phyloP scores from a whole-genome alignment of 35 echinoderm and acorn worm species.

The Holothuria glaberrima region DNA sequence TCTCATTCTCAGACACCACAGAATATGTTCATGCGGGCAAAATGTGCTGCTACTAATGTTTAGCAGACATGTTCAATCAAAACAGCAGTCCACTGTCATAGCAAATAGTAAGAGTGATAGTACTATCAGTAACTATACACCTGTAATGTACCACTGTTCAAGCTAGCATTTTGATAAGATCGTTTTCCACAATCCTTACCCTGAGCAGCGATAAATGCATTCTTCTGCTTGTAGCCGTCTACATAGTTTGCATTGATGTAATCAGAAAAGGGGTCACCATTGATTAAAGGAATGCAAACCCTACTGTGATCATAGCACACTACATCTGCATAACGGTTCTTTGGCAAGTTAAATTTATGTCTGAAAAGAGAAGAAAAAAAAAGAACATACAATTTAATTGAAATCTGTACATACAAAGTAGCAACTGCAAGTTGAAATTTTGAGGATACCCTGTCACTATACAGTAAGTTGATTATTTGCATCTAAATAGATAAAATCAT shows the following conservation, averaged over 20 bases:
- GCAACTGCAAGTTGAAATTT: background rate
- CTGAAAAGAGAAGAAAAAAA: constrained; percentile 41
- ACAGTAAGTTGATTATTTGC: too few relatives aligned
- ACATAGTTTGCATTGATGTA: constrained; percentile 99
- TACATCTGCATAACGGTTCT: constrained; percentile 97
- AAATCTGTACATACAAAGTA: background rate
- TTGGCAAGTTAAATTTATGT: constrained; percentile 85
- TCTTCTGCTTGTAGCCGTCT: constrained; percentile 99
- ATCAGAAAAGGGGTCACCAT: constrained; percentile 89
- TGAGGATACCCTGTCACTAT: background rate
- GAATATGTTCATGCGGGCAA: too few relatives aligned
- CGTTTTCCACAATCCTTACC: constrained; percentile 46
- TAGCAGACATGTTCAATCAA: too few relatives aligned
- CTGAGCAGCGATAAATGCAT: constrained; percentile 99
- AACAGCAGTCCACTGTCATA: too few relatives aligned
- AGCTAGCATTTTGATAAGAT: background rate
- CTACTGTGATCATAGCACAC: constrained; percentile 96
- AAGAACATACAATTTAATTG: background rate
- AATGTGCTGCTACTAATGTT: too few relatives aligned
- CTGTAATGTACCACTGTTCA: too few relatives aligned
- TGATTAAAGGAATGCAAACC: constrained; percentile 68
- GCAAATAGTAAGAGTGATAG: too few relatives aligned
- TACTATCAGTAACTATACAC: too few relatives aligned
- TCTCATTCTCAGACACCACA: too few relatives aligned
- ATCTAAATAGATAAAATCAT: too few relatives aligned